Percentiles rank a stretch among this genome's conserved stretches.
Evolutionary conservation across 2,113 vertebrate genomes (phyloP).

Genomic region (Mustela nigripes): DNA sequence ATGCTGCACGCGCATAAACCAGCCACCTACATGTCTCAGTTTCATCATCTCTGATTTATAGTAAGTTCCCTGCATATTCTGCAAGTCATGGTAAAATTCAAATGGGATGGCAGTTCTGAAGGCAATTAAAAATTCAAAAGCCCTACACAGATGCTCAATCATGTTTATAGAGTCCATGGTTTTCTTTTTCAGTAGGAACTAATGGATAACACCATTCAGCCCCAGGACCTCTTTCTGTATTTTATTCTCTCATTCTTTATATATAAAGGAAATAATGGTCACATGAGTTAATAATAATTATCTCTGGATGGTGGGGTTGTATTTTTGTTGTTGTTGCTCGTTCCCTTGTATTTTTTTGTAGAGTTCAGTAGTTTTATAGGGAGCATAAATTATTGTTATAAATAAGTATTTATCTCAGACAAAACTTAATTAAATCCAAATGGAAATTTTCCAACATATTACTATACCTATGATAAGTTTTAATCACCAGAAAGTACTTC

Average conservation of each 20-base stretch:
- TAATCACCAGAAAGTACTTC: neutral
- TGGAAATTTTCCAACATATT: neutral
- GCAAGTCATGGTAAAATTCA: neutral
- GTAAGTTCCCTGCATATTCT: neutral
- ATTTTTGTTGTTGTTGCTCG: neutral
- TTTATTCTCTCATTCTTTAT: neutral
- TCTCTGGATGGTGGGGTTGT: neutral
- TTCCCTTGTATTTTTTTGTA: neutral
- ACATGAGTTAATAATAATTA: neutral
- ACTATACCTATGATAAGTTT: neutral
- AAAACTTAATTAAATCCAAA: constrained; percentile 23
- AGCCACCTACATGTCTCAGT: neutral
- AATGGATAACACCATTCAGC: neutral
- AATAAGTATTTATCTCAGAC: neutral
- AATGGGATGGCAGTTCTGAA: neutral
- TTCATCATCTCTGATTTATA: neutral
- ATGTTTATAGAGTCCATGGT: neutral
- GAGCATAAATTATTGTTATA: neutral
- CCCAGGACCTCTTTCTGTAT: neutral
- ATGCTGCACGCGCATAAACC: neutral
- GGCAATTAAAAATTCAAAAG: constrained; percentile 9
- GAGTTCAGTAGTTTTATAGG: neutral
- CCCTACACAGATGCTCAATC: neutral
- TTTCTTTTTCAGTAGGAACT: constrained; percentile 21
- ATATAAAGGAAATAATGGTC: neutral